phyloP scores from a whole-genome alignment of 2,113 vertebrate genomes.

The Strigops habroptila region DNA sequence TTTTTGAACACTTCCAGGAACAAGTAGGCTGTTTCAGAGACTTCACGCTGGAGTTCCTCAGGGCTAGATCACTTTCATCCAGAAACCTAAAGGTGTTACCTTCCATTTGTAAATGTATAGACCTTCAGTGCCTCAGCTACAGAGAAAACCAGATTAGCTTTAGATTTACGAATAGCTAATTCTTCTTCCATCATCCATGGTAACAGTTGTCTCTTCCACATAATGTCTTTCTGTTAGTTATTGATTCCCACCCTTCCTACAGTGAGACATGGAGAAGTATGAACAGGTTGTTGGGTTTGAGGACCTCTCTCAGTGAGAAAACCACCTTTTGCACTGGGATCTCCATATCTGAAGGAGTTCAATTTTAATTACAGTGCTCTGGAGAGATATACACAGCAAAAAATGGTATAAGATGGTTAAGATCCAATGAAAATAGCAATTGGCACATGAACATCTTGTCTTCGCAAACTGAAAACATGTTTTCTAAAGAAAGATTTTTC shows the following conservation, averaged over 20 bases:
- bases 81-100: neutral
- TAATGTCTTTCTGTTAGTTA: neutral
- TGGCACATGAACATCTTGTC: neutral
- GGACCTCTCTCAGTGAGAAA: neutral
- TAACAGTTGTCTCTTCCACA: neutral
- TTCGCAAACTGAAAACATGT: neutral
- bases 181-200: neutral
- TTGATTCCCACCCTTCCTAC: neutral
- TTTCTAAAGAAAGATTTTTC: neutral
- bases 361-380: neutral
- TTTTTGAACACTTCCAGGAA: neutral
- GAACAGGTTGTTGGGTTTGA: neutral
- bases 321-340: neutral
- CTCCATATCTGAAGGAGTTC: neutral
- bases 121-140: neutral
- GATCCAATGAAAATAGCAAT: neutral
- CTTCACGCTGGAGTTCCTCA: neutral
- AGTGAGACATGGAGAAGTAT: neutral
- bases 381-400: neutral
- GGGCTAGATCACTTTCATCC: neutral
- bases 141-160: neutral
- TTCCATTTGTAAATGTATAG: neutral
- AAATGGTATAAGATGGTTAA: neutral
- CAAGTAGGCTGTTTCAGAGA: neutral
- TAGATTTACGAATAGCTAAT: neutral